Evolutionary conservation across 2,888 invertebrate species (phyloP).

Genomic region (Platycheirus albimanus): DNA sequence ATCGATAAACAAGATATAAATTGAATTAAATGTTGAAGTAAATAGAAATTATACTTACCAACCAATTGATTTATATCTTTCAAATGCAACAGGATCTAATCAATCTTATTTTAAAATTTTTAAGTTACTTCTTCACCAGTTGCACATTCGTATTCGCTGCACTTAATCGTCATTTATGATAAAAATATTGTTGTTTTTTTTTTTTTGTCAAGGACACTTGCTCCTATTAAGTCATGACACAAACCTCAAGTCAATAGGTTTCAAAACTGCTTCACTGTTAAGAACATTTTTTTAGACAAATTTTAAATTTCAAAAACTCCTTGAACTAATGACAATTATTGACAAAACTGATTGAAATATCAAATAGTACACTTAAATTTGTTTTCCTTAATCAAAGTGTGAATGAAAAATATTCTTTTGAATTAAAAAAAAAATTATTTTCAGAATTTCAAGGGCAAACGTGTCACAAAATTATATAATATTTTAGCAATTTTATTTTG

Average conservation of each 20-base stretch:
- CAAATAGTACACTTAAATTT: background rate
- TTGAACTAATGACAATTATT: no score
- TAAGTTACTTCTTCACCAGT: constrained; percentile 72
- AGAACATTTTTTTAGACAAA: constrained; percentile 21
- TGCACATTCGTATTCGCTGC: constrained; percentile 70
- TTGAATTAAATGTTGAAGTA: no score
- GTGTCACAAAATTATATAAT: constrained; percentile 51
- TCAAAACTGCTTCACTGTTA: constrained; percentile 10
- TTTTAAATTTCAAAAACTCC: background rate
- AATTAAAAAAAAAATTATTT: background rate
- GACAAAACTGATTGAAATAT: no score
- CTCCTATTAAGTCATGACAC: constrained; percentile 46
- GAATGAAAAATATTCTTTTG: background rate
- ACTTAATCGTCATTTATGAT: constrained; percentile 71
- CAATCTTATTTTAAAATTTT: background rate
- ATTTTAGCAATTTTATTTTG: constrained; percentile 5
- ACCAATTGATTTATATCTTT: constrained; percentile 6
- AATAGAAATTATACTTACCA: constrained; percentile 49
- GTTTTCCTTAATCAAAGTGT: background rate
- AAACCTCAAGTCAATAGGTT: constrained; percentile 1
- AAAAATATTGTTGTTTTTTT: no score
- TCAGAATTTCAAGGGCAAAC: constrained; percentile 42
- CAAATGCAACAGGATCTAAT: constrained; percentile 34
- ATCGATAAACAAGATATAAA: no score
- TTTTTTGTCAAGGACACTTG: constrained; percentile 1